Evolutionary conservation across 2,888 invertebrate species (phyloP).

Genomic region (Mesorhabditis belari): DNA sequence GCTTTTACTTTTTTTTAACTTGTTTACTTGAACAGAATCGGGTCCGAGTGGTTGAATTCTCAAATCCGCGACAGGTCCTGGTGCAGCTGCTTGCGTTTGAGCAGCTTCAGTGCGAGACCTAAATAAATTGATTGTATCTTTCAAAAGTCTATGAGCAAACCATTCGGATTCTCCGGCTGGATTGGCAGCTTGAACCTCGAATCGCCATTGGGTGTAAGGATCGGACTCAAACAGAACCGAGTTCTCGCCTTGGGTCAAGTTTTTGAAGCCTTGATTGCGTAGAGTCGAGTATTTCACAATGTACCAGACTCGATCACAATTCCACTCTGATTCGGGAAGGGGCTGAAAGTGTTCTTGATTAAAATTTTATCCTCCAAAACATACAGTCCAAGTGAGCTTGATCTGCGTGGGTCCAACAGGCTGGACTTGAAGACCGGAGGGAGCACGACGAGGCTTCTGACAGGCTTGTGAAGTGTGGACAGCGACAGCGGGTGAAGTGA

Average conservation of each 20-base stretch:
- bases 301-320: constrained; percentile 52
- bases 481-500: constrained; percentile 45
- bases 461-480: constrained; percentile 41
- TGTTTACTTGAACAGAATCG: constrained; percentile 40
- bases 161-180: constrained; percentile 48
- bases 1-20: constrained; percentile 1
- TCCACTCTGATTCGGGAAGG: constrained; percentile 50
- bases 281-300: constrained; percentile 49
- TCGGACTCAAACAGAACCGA: constrained; percentile 47
- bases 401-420: constrained; percentile 51
- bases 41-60: constrained; percentile 40
- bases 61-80: constrained; percentile 49
- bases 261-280: constrained; percentile 31
- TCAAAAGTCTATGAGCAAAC: no score
- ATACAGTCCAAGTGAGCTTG: constrained; percentile 50
- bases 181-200: constrained; percentile 52
- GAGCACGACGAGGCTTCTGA: constrained; percentile 40
- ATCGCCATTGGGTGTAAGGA: constrained; percentile 51
- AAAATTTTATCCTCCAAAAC: no score
- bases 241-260: constrained; percentile 45
- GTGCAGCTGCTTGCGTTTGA: constrained; percentile 46
- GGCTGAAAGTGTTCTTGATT: no score
- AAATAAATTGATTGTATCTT: no score
- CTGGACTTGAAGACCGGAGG: constrained; percentile 37
- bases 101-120: constrained; percentile 38